phyloP scores from a whole-genome alignment of 2,113 vertebrate species.

The Micromys minutus region DNA sequence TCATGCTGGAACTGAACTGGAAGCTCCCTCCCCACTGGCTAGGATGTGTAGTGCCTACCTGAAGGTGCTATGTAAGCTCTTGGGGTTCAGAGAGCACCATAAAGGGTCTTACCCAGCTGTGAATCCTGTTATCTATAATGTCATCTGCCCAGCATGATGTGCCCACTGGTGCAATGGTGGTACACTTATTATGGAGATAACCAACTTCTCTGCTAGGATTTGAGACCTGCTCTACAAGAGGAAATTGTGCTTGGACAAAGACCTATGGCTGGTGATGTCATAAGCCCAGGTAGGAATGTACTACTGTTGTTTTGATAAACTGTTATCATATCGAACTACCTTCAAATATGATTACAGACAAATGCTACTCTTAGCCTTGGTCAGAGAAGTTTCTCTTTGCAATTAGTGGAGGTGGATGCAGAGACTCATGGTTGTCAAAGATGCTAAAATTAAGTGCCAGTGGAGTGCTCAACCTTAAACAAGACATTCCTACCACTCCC shows the following conservation, averaged over 20 bases:
- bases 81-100: background rate
- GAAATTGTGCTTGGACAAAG: background rate
- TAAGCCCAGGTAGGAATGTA: background rate
- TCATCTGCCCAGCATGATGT: background rate
- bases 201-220: background rate
- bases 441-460: background rate
- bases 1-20: background rate
- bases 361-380: background rate
- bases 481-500: background rate
- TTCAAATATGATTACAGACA: background rate
- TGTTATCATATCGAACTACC: background rate
- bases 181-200: background rate
- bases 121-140: background rate
- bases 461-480: background rate
- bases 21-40: too few species aligned
- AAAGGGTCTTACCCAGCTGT: background rate
- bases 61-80: background rate
- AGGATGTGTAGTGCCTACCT: background rate
- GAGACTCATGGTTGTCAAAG: background rate
- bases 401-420: background rate
- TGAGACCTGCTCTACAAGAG: background rate
- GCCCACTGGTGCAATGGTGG: background rate
- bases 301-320: background rate
- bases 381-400: background rate
- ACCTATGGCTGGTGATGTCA: background rate